phyloP scores from a whole-genome alignment of 1,140 invertebrate genomes.

The Bombus waltoni region DNA sequence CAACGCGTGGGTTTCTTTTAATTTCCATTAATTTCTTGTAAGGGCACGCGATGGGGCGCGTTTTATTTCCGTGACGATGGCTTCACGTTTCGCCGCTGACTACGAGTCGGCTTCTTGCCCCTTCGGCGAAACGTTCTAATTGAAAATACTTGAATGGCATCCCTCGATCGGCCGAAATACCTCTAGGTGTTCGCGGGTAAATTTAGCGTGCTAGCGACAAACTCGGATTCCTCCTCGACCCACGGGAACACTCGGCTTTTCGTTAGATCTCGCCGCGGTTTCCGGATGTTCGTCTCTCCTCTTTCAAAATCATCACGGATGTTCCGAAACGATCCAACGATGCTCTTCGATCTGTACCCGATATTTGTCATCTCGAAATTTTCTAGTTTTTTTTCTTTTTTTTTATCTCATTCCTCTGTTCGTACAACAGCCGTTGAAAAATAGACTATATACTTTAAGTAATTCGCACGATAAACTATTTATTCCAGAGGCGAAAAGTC shows the following conservation, averaged over 20 bases:
- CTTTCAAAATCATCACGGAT: background rate
- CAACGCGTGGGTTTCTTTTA: constrained; percentile 59
- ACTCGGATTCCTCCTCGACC: constrained; percentile 47
- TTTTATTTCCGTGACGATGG: constrained; percentile 58
- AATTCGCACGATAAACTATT: background rate
- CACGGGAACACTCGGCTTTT: constrained; percentile 32
- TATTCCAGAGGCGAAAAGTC: background rate
- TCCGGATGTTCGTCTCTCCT: background rate
- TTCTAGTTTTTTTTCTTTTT: too few relatives aligned
- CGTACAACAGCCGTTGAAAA: background rate
- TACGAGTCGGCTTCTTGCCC: constrained; percentile 37
- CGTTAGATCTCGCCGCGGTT: background rate
- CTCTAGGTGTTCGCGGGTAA: constrained; percentile 65
- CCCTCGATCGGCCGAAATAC: constrained; percentile 67
- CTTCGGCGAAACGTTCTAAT: constrained; percentile 61
- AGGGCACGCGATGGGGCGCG: constrained; percentile 28
- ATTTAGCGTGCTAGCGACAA: constrained; percentile 65
- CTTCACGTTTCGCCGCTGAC: constrained; percentile 35
- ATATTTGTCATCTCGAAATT: background rate
- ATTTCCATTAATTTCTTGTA: constrained; percentile 53
- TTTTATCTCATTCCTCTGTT: background rate
- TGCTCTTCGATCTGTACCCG: background rate
- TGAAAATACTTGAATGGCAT: constrained; percentile 74
- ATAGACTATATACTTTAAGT: background rate
- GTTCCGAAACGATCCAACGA: background rate